Evolutionary conservation across 2,797 vertebrate genomes (phyloP).

Genomic region (Leptodactylus fallax): DNA sequence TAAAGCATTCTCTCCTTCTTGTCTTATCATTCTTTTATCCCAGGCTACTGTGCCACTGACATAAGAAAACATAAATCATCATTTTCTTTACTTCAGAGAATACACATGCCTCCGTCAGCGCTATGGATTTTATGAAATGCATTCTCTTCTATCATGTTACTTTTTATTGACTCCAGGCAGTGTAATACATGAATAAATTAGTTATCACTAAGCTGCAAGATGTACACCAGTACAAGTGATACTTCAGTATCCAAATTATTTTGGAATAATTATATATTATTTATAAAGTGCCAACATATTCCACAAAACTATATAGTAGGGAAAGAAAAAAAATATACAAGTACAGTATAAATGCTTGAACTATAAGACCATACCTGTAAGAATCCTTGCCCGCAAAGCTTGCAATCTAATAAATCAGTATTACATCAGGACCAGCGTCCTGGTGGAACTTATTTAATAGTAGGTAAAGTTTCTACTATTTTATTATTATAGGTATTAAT

Average conservation of each 20-base stretch:
- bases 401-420: not conserved
- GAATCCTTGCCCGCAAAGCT: not conserved
- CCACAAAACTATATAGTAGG: not conserved
- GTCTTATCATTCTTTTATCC: slow-evolving; percentile 43
- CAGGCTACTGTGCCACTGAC: slow-evolving; percentile 35
- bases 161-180: slow-evolving; percentile 47
- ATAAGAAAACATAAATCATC: slow-evolving; percentile 58
- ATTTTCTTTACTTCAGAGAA: slow-evolving; percentile 55
- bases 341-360: not conserved
- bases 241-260: slow-evolving; percentile 33
- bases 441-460: not conserved
- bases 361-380: not conserved
- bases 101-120: slow-evolving; percentile 44
- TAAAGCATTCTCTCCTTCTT: slow-evolving; percentile 6
- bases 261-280: not conserved
- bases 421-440: not conserved
- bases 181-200: slow-evolving; percentile 59
- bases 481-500: too few species aligned
- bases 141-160: slow-evolving; percentile 52
- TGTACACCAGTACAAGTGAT: slow-evolving; percentile 37
- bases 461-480: too few species aligned
- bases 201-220: slow-evolving; percentile 42
- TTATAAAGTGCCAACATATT: not conserved
- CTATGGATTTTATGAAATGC: slow-evolving; percentile 58
- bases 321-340: not conserved